Evolutionary conservation across 2,113 vertebrate species (phyloP).

Genomic region (Haemorhous mexicanus): DNA sequence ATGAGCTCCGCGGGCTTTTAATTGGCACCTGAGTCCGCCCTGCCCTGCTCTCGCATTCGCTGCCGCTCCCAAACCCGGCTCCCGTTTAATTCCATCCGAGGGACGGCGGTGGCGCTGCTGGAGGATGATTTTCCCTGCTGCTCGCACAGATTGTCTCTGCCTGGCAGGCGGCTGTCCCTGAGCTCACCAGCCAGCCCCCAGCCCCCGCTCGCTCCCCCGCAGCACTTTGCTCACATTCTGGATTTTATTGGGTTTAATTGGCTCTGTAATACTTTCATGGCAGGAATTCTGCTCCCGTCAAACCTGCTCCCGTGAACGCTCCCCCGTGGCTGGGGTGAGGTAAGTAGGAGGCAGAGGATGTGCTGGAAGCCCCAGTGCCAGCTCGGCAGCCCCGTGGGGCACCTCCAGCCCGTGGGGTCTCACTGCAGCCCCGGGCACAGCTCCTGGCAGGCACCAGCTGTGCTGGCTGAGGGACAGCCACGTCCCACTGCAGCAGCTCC

Average conservation of each 20-base stretch:
- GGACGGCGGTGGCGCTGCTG: background rate
- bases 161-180: background rate
- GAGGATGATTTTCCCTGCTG: background rate
- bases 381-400: background rate
- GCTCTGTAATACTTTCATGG: background rate
- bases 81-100: accelerated
- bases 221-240: background rate
- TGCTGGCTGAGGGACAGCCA: background rate
- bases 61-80: background rate
- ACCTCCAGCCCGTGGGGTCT: accelerated
- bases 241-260: background rate
- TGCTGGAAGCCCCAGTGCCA: background rate
- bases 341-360: accelerated
- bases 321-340: background rate
- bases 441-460: background rate
- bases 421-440: accelerated
- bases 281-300: background rate
- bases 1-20: background rate
- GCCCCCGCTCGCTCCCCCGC: background rate
- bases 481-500: background rate
- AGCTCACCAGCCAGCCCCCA: background rate
- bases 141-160: background rate
- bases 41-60: background rate
- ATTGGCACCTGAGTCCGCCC: background rate
- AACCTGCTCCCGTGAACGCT: background rate